These are phyloP conservation scores for Rhodeus uyekii DNA, from an alignment of 2,797 vertebrate species.

Conservation along the genomic window DNA sequence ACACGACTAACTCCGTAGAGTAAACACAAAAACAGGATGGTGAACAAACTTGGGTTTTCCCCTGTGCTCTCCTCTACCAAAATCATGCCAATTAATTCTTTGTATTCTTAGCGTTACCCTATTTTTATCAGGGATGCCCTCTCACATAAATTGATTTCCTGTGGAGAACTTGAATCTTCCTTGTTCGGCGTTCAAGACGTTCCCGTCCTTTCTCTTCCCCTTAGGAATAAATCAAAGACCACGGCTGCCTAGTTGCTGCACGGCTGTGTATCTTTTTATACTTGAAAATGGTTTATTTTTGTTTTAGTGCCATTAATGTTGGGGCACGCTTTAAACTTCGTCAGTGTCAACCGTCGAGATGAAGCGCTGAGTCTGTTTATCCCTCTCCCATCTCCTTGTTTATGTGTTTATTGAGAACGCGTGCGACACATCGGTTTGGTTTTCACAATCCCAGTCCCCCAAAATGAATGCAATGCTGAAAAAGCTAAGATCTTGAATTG, in stretches of 20 bases:
- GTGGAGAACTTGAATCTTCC: slow-evolving; percentile 70
- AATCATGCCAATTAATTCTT: slow-evolving; percentile 77
- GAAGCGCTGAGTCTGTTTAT: slow-evolving; percentile 47
- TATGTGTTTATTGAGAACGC: background rate
- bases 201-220: slow-evolving; percentile 64
- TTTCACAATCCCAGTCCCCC: slow-evolving; percentile 58
- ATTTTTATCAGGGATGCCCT: slow-evolving; percentile 76
- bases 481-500: slow-evolving; percentile 57
- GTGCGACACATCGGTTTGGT: slow-evolving; percentile 43
- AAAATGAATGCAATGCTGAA: slow-evolving; percentile 66
- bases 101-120: slow-evolving; percentile 70
- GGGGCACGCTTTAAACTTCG: slow-evolving; percentile 67
- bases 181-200: slow-evolving; percentile 49
- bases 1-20: slow-evolving; percentile 74
- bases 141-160: slow-evolving; percentile 79
- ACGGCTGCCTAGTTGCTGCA: slow-evolving; percentile 61
- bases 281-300: slow-evolving; percentile 75
- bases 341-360: slow-evolving; percentile 61
- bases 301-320: slow-evolving; percentile 75
- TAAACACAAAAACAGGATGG: slow-evolving; percentile 64
- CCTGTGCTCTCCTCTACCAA: slow-evolving; percentile 64
- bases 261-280: slow-evolving; percentile 70
- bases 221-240: slow-evolving; percentile 78
- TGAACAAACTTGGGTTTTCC: slow-evolving; percentile 73
- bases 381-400: slow-evolving; percentile 18